These are phyloP conservation scores for Plodia interpunctella DNA, from an alignment of 1,140 invertebrate genomes.

Conservation along the genomic window DNA sequence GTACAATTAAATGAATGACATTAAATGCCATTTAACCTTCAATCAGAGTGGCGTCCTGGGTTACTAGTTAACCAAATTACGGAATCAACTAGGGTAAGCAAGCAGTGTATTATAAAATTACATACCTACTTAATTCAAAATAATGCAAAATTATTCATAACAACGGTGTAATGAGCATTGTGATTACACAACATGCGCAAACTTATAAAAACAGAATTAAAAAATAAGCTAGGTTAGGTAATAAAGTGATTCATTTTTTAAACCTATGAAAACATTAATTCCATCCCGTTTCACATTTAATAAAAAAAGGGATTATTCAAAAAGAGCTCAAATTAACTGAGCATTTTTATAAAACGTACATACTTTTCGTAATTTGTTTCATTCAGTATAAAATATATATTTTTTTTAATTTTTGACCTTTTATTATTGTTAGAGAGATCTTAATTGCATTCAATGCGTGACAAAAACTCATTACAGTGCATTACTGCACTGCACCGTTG, in stretches of 20 bases:
- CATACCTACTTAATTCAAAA: neutral
- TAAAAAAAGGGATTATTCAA: no score
- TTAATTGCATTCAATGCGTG: no score
- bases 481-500: no score
- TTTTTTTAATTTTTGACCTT: no score
- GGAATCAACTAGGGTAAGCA: neutral
- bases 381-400: neutral
- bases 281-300: neutral
- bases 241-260: neutral
- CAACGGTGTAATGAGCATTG: neutral
- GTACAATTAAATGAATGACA: neutral
- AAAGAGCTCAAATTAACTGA: no score
- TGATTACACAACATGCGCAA: neutral
- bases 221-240: no score
- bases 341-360: neutral
- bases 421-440: no score
- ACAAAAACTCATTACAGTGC: no score
- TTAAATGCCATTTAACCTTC: constrained; percentile 5
- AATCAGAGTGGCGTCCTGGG: neutral
- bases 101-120: neutral
- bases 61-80: no score
- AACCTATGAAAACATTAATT: neutral
- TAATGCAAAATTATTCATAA: neutral
- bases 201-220: neutral
- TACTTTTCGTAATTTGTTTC: neutral